Evolutionary conservation across 2,797 vertebrate genomes (phyloP), one percentile per base, ranked within the genome.

Genomic region (Enteromius thamalakanensis): DNA sequence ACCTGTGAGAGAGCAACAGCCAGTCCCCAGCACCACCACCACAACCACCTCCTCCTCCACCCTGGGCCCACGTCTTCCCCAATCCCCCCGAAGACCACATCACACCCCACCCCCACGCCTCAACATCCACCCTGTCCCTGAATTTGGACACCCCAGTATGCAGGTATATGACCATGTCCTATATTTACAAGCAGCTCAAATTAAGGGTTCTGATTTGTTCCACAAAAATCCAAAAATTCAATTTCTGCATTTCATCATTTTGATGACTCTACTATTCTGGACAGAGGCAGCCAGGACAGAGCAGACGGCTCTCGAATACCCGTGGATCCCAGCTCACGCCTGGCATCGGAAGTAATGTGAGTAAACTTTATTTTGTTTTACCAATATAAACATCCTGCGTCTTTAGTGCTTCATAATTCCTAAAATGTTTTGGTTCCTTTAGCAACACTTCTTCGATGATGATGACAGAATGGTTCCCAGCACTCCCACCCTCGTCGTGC

Each of bases 391-490:
- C 51, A 19, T n/a, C n/a, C 10, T 51, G 2, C 0, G 1, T 37
- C 15, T 77, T 64, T 75, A 17, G 8, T 3, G 32, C 64, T 78
- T 32, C 14, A 11, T 37, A 14, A 5, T 19, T 76, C 81, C 37
- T 11, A 1, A 17, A 32, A 15, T 47, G 17, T 65, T 76, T 70
- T 81, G 75, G 23, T 64, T 47, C 32, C 34, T 79, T 47, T 94
- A 97, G 95, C 97, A 98, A 84, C 97, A 98, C 90, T 99, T 99
- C 91, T 99, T 99, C 88, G 98, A 99, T 86, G 98, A 99, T 53
- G 98, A 99, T 55, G 98, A 99, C 91, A 94, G 98, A 88, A 99
- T 98, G 93, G 98, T 99, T 90, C 98, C 98, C 83, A 99, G 98
- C 90, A 99, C 98, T 34, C 98, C 98, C 69, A 99, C 98, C 17